These are phyloP conservation scores for Bufo bufo DNA, from an alignment of 2,113 vertebrate genomes.

Conservation along the genomic window DNA sequence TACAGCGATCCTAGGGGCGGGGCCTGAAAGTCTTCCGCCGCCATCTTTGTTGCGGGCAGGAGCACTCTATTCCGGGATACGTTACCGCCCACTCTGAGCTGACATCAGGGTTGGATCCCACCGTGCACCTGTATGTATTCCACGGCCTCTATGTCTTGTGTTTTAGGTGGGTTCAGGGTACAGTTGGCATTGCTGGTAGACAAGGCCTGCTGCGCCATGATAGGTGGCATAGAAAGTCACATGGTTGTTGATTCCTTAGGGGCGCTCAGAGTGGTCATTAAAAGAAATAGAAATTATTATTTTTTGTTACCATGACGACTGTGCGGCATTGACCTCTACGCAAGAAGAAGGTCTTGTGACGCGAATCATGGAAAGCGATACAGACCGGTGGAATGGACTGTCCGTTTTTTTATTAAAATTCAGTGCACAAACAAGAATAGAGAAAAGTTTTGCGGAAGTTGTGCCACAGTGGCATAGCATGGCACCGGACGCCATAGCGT, in stretches of 20 bases:
- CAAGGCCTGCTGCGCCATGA: not conserved
- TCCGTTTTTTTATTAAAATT: too few relatives aligned
- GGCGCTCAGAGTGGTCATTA: not conserved
- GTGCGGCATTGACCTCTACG: not conserved
- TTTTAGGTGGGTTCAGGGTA: not conserved
- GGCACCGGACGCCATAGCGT: too few relatives aligned
- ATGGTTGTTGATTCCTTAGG: not conserved
- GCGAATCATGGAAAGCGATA: too few relatives aligned
- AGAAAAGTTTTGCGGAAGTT: too few relatives aligned
- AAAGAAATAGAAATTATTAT: not conserved
- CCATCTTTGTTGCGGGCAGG: conserved; percentile 38
- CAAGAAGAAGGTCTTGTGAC: too few relatives aligned
- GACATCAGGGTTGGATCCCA: not conserved
- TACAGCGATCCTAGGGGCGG: not conserved
- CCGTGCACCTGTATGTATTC: conserved; percentile 2
- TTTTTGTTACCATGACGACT: too few relatives aligned
- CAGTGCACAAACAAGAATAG: too few relatives aligned
- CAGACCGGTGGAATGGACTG: too few relatives aligned
- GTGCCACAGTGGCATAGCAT: too few relatives aligned
- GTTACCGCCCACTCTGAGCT: not conserved
- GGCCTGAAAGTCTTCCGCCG: not conserved
- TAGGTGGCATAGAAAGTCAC: not conserved
- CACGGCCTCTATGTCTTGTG: too few relatives aligned
- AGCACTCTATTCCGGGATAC: not conserved
- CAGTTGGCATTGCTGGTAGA: not conserved